Evolutionary conservation across 2,888 invertebrate species (phyloP), one percentile per base, ranked within the genome.

Genomic region (Andrena bicolor): DNA sequence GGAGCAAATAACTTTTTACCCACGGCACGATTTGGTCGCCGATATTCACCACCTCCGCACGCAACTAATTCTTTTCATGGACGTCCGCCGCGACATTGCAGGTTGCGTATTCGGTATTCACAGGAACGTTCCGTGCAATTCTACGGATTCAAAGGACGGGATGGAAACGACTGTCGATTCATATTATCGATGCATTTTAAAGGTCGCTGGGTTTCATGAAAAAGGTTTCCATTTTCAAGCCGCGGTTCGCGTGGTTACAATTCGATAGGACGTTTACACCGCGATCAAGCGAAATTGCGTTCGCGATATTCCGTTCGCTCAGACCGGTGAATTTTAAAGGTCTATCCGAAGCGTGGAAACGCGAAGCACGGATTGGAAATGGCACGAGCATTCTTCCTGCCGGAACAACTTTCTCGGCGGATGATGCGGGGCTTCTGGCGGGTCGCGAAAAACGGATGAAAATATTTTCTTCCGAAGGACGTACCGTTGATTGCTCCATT

Each of bases 171-270:
- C 48, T 63, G 64, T 61, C 68, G 66, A 30, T 35, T 41, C 48
- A 8, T 68, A 75, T 80, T 81, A 75, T 65, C 63, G 81, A 61
- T 60, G 69, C 75, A 69, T 65, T 80, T 75, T 48, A 70, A 80
- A 70, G 75, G 81, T 61, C 41, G 63, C 49, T n/a, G 30, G 30
- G 23, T 58, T 68, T 49, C 68, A 20, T 56, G 79, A 60, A 69
- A 81, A 74, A 48, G 66, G 60, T 48, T 48, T 56, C 66, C 60
- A 73, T 73, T 80, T 79, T 53, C 73, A 48, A 66, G 66, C 73
- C 48, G 80, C 61, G 72, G 73, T 71, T 60, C 78, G 16, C 51
- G 16, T 8, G 71, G 71, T 79, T 79, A 80, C 53, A 73, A 73
- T 79, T 79, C 80, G 53, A 72, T 79, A 8, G 72, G 23, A 66